Conservation (phyloP, 2,888 invertebrate genomes). For the Pseudococcus jackbeardsleyi region DNA sequence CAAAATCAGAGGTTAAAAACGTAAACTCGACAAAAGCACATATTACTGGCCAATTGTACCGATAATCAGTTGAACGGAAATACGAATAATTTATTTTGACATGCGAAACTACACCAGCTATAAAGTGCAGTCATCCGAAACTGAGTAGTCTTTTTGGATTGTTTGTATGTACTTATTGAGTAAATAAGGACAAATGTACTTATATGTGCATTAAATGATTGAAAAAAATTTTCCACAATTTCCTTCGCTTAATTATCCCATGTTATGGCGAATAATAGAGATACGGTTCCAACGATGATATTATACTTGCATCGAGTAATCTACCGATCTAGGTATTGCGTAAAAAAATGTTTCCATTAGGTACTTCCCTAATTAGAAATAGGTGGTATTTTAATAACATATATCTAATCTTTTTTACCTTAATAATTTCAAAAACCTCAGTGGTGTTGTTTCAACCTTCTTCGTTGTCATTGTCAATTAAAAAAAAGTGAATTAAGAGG, state of each 20-base stretch:
- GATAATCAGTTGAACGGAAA: neutral
- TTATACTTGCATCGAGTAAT: too few species aligned
- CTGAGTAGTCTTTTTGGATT: neutral
- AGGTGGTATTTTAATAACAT: too few species aligned
- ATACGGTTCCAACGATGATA: too few species aligned
- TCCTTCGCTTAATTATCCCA: neutral
- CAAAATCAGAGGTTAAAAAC: neutral
- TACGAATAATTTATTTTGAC: constrained; percentile 45
- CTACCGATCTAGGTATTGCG: too few species aligned
- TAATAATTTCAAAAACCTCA: too few species aligned
- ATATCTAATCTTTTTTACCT: too few species aligned
- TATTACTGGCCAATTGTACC: neutral
- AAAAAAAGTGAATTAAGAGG: too few species aligned
- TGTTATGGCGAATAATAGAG: neutral
- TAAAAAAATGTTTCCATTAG: too few species aligned
- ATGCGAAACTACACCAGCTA: neutral
- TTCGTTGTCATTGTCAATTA: too few species aligned
- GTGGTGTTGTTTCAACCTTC: too few species aligned
- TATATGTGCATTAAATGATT: neutral
- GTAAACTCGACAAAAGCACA: neutral
- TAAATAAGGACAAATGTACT: neutral
- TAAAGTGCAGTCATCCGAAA: constrained; percentile 16
- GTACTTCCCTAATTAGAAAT: too few species aligned
- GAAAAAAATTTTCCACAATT: constrained; percentile 1
- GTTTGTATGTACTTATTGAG: neutral